phyloP scores from a whole-genome alignment of 2,113 vertebrate genomes.

The Craseonycteris thonglongyai region DNA sequence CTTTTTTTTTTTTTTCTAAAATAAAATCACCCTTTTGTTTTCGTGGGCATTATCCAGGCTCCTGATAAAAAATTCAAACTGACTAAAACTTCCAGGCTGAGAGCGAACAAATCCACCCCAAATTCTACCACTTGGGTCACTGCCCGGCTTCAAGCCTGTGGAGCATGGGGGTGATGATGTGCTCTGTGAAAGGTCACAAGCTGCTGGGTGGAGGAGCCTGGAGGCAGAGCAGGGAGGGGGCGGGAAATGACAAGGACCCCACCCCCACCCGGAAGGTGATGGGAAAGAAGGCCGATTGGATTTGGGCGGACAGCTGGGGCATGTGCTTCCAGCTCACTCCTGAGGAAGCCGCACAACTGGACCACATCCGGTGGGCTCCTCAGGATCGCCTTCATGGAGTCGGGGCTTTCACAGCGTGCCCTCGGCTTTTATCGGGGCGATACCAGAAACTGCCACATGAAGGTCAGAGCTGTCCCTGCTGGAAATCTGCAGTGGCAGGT shows the following conservation, averaged over 20 bases:
- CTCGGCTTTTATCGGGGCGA: conserved; percentile 47
- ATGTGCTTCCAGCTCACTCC: background rate
- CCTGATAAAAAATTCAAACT: background rate
- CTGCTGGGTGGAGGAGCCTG: background rate
- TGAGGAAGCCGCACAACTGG: background rate
- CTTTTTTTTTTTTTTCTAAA: background rate
- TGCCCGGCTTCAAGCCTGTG: background rate
- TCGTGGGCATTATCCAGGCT: background rate
- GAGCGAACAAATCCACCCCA: background rate
- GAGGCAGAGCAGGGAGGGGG: background rate
- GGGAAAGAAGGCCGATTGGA: background rate
- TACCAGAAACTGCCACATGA: conserved; percentile 23
- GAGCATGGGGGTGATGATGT: too few species aligned
- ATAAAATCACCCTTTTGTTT: background rate
- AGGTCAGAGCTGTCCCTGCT: background rate
- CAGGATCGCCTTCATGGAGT: background rate
- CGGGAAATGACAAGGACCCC: background rate
- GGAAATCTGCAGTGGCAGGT: background rate
- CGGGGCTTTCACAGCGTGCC: background rate
- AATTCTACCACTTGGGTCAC: background rate
- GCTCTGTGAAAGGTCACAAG: background rate
- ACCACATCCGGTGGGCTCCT: background rate
- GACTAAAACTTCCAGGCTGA: conserved; percentile 2
- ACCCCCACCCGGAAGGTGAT: background rate
- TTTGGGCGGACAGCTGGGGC: background rate